Evolutionary conservation across 2,113 vertebrate genomes (phyloP), one percentile per base, ranked within the genome.

Genomic region (Gambusia holbrooki): DNA sequence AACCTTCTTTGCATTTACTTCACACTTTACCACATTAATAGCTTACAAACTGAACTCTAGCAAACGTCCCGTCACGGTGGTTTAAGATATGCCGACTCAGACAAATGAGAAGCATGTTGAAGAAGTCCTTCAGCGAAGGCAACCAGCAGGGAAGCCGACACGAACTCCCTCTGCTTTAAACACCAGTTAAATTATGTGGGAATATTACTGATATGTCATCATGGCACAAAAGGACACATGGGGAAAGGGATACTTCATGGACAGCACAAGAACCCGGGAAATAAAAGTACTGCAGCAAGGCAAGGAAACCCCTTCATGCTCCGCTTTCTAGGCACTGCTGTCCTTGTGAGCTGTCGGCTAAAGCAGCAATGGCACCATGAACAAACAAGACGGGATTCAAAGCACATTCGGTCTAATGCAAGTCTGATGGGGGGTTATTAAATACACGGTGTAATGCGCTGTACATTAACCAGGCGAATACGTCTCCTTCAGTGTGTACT

Each of bases 1-100:
- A 69, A 69, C 85, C 82, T 62, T 37, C 79, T 27, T 62, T 73
- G 84, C 88, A 87, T 89, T 84, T 82, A 84, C 81, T 79, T 89
- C 73, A 73, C 81, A 85, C 89, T 73, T 90, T 84, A 90, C 86
- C 84, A 93, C 92, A 91, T 91, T 76, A 93, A 95, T 93, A 93
- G 94, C 86, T 92, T 93, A 93, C 87, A 93, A 80, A 90, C 84
- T 84, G 85, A 72, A 90, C 89, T 87, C 89, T 86, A 89, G 84
- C 72, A 90, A 89, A 92, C 79, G 83, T 84, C 89, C 84, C 51
- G 75, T 77, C 75, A 73, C 79, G 79, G 83, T 83, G 35, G 66
- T 42, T 80, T 77, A 88, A 71, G 82, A 66, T 74, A 85, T 45
- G 27, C 58, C 13, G 27, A 62, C 33, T 15, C 5, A 54, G 70